Base-by-base conservation (phyloP, 2,888 invertebrate species). In the Synanthedon formicaeformis region DNA sequence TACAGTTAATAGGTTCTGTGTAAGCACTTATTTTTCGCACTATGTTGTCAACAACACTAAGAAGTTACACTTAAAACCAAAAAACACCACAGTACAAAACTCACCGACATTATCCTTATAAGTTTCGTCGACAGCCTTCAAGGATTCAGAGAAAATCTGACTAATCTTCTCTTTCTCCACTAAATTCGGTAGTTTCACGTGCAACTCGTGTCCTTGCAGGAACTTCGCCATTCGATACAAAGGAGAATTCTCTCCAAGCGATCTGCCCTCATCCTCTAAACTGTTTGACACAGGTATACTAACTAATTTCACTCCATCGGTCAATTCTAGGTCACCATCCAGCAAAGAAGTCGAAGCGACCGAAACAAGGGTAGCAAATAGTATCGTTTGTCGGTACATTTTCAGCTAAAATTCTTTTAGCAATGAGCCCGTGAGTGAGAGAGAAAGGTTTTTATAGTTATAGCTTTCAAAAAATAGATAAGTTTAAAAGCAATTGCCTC, bases 191-290 rank as follows among this genome's bases (percentile, higher is more conserved):
- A 94, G 75, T 64, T 90, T 92, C 55, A 94, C 91, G 65, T 92
- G 90, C 13, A 94, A 70, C 68, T 94, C 94, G 59, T 94, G 92
- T 2, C 89, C 91, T 66, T 91, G 89, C 2, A 94, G 74, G 62
- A 94, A 94, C 63, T 89, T 90, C 13, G 92, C 89, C 64, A 94
- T 78, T 10, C 90, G 78, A 6, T 88, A 91, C 53, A 92, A 59
- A 0, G 89, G 69, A 1, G 89, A 82, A 48, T 89, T 88, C 58
- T 90, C 90, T 45, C 85, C 90, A 50, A 79, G 71, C 53, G 80
- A 73, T 58, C 88, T 62, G 50, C 88, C 73, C 70, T 71, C 91
- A 74, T 78, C 88, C 60, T 69, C 85, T 60, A 72, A 78, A 55
- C 78, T 82, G 57, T 89, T 90, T 1, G 86, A 75, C 50, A 88